Evolutionary conservation across 2,113 vertebrate species (phyloP).

Genomic region (Nothoprocta perdicaria): DNA sequence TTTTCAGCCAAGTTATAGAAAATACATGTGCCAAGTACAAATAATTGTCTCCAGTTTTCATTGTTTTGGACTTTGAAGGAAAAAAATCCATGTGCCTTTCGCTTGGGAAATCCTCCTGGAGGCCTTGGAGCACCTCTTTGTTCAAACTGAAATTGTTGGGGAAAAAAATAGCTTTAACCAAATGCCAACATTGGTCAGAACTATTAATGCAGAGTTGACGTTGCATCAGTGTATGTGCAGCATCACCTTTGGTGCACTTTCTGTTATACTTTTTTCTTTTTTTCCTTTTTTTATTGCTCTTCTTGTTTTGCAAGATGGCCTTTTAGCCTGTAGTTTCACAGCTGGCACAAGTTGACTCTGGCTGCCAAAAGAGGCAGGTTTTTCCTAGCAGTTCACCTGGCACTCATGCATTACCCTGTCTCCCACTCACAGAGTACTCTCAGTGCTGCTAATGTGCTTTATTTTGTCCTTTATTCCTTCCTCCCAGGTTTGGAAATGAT

Average conservation of each 20-base stretch:
- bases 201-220: not conserved
- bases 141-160: not conserved
- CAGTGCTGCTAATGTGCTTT: not conserved
- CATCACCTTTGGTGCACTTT: not conserved
- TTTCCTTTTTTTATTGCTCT: not conserved
- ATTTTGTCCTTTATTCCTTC: not conserved
- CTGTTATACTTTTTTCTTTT: not conserved
- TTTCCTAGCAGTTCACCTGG: not conserved
- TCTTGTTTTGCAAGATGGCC: not conserved
- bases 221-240: not conserved
- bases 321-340: not conserved
- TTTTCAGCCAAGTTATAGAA: not conserved
- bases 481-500: conserved; percentile 92
- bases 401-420: not conserved
- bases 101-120: not conserved
- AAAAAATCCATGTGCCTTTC: not conserved
- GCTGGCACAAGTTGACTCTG: not conserved
- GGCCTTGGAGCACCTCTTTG: not conserved
- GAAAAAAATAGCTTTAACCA: not conserved
- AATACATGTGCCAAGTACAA: not conserved
- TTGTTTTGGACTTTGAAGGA: not conserved
- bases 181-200: not conserved
- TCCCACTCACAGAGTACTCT: rapidly evolving
- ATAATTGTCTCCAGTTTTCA: not conserved
- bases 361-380: not conserved